These are phyloP conservation scores for Scytalopus superciliaris DNA, from an alignment of 2,113 vertebrate species.

Conservation along the genomic window DNA sequence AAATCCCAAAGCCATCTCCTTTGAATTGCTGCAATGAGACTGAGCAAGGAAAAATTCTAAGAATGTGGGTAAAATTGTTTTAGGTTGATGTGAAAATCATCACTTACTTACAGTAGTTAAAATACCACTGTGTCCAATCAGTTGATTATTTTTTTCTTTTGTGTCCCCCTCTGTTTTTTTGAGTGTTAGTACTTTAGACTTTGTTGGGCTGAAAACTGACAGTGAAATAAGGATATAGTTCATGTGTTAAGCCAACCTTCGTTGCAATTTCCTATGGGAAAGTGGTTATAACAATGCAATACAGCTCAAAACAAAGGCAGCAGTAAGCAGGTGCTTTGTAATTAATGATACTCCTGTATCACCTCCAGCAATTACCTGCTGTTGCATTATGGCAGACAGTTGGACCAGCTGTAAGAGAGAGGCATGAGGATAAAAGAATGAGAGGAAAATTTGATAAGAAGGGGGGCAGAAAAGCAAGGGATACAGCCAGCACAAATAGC, in stretches of 20 bases:
- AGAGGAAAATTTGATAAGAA: neutral
- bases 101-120: neutral
- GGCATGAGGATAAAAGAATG: neutral
- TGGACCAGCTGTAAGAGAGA: neutral
- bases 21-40: neutral
- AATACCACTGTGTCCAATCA: neutral
- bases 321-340: neutral
- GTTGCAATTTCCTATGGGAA: neutral
- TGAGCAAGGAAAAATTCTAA: conserved; percentile 19
- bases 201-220: neutral
- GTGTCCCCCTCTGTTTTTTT: neutral
- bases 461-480: neutral
- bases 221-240: neutral
- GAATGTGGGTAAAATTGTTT: conserved; percentile 33
- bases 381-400: neutral
- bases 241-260: neutral
- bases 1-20: conserved; percentile 13
- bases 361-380: neutral
- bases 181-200: neutral
- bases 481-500: neutral
- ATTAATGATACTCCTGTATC: neutral
- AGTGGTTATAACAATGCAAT: neutral
- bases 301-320: neutral
- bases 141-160: neutral
- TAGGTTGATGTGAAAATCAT: conserved; percentile 48